A percentile compares a stretch with the other conserved stretches of the same genome.
Evolutionary conservation across 2,888 invertebrate species (phyloP).

Genomic region (Drosophila nigricruria): DNA sequence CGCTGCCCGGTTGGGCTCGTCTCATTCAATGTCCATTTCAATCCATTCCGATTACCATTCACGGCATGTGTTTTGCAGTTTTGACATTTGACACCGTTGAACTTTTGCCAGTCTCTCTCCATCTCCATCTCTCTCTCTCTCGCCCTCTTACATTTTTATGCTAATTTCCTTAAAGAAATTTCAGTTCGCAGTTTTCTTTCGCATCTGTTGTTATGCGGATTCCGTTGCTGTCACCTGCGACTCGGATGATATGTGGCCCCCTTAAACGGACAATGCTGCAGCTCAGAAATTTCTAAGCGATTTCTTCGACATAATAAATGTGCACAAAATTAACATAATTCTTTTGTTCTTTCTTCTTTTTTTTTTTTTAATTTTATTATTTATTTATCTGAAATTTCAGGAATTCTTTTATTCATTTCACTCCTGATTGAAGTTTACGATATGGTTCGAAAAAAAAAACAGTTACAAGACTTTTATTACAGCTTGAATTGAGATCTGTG

Average conservation of each 20-base stretch:
- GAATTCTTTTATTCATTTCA: constrained; percentile 1
- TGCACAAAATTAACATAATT: constrained; percentile 40
- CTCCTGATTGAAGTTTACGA: not conserved
- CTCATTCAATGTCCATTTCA: constrained; percentile 20
- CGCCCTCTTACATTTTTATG: constrained; percentile 37
- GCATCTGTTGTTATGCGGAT: constrained; percentile 44
- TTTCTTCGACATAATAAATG: constrained; percentile 35
- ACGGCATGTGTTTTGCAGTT: constrained; percentile 47
- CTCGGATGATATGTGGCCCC: constrained; percentile 33
- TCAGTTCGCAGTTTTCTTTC: constrained; percentile 35
- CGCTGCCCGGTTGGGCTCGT: not conserved
- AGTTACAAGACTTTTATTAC: not conserved
- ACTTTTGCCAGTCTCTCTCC: constrained; percentile 14
- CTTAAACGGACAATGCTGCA: constrained; percentile 21
- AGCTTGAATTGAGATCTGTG: not conserved
- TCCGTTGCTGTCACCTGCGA: constrained; percentile 32
- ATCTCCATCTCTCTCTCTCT: not conserved
- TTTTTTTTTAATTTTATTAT: not conserved
- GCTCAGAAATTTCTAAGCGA: constrained; percentile 29
- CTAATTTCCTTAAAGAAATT: constrained; percentile 53
- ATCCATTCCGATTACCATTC: constrained; percentile 45
- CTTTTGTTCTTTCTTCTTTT: constrained; percentile 3
- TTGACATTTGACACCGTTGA: constrained; percentile 60
- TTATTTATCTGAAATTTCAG: not conserved
- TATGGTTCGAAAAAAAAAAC: not conserved